These are phyloP conservation scores for Chauna torquata DNA, from an alignment of 2,113 vertebrate species.

Conservation along the genomic window DNA sequence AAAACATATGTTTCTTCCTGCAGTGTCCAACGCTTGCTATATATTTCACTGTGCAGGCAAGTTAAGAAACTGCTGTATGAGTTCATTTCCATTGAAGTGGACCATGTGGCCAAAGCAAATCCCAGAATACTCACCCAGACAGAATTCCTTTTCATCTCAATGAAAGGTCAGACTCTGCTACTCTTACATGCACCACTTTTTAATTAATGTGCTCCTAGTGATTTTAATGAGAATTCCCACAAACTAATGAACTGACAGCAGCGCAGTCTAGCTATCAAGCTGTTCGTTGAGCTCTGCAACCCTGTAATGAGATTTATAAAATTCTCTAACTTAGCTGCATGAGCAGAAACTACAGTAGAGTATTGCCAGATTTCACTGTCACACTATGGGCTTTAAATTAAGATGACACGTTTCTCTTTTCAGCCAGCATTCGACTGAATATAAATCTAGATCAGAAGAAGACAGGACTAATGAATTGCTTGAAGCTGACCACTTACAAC, in stretches of 20 bases:
- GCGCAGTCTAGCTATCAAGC: not conserved
- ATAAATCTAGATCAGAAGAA: not conserved
- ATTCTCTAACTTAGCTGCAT: not conserved
- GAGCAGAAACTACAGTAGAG: not conserved
- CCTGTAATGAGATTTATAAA: not conserved
- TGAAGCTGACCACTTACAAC: not conserved
- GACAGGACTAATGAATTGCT: not conserved
- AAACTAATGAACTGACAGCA: not conserved
- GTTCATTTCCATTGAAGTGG: not conserved
- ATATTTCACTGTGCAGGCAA: not conserved
- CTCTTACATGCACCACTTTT: not conserved
- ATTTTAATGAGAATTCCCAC: not conserved
- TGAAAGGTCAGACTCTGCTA: not conserved
- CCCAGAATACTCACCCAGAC: not conserved
- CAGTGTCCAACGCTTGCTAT: not conserved
- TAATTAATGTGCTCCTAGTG: not conserved
- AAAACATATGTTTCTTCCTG: not conserved
- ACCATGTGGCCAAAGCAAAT: not conserved
- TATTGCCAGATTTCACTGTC: not conserved
- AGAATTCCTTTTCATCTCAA: not conserved
- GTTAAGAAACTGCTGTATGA: not conserved
- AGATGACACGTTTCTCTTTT: not conserved
- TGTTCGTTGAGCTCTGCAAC: not conserved
- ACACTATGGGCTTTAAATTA: not conserved
- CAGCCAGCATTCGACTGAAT: not conserved